Conservation (phyloP, 2,113 vertebrate species). For the Fulmarus glacialis region DNA sequence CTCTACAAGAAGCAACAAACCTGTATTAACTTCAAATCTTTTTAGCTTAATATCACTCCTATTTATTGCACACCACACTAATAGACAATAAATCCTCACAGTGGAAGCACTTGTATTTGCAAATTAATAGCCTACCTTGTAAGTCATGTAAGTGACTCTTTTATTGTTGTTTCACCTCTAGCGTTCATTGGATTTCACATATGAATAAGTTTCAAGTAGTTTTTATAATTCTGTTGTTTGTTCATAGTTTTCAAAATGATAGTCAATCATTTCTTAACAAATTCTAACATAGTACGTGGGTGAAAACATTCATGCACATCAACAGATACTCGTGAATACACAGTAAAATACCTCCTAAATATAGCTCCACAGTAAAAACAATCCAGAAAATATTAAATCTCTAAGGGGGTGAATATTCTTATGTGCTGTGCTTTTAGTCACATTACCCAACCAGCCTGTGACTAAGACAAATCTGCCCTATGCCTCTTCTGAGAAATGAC, state of each 20-base stretch:
- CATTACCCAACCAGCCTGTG: neutral
- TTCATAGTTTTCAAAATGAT: neutral
- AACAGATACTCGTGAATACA: neutral
- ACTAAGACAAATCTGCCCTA: conserved; percentile 1
- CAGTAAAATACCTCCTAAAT: neutral
- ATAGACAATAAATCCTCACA: neutral
- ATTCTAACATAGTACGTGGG: neutral
- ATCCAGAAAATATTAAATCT: neutral
- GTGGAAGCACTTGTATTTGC: neutral
- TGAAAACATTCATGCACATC: neutral
- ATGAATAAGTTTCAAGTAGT: neutral
- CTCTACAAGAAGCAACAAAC: neutral
- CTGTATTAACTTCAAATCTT: neutral
- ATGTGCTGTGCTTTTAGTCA: neutral
- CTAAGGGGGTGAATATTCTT: neutral
- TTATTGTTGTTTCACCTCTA: neutral
- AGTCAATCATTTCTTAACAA: neutral
- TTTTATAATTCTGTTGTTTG: neutral
- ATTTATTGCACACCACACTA: neutral
- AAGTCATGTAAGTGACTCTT: neutral
- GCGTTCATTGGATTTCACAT: neutral
- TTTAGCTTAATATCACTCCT: neutral
- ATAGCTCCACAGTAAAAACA: neutral
- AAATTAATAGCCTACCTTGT: neutral
- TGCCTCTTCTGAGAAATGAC: conserved; percentile 24